Evolutionary conservation across 2,888 invertebrate genomes (phyloP), one percentile per base, ranked within the genome.

Genomic region (Drosophila neotestacea): DNA sequence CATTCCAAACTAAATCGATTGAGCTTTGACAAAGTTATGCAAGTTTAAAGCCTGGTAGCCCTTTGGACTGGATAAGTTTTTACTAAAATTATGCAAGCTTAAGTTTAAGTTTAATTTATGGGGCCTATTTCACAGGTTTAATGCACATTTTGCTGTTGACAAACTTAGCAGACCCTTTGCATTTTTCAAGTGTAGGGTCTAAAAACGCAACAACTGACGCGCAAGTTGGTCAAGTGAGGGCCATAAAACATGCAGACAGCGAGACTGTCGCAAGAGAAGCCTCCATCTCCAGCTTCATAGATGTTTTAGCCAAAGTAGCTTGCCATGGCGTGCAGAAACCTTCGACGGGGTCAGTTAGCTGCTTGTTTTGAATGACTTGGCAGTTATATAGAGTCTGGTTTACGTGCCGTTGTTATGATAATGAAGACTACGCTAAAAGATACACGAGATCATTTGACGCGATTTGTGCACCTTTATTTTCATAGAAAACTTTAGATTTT

Each of bases 291-390:
- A 59, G 16, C 44, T 44, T 44, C 41, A 42, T 28, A 60, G 30
- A 52, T 27, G 28, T 39, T 38, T 32, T 50, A 28, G 58, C 36
- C 38, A 47, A 81, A 85, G 70, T 66, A 50, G 82, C 69, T 81
- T 46, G 63, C 74, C 84, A 51, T 66, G 83, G 67, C 36, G 36
- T 56, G 50, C 50, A 22, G 58, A 87, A 70, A 85, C 82, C 82
- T 79, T 83, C 85, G 68, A 28, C 38, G 71, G 70, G 88, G 88
- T 83, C 88, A 85, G 52, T 55, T 51, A 51, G 65, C 70, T 42
- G 66, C 61, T 74, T 71, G 55, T 48, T 44, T 39, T 30, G 41
- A 70, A 70, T 88, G 86, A 77, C 86, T 82, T 54, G 63, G 41
- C 80, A 46, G 27, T 56, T 88, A 71, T 79, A 60, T 69, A 54